Percentiles rank a stretch among this genome's conserved stretches.
These are phyloP conservation scores for Zootoca vivipara DNA, from an alignment of 2,113 vertebrate genomes.

Conservation along the genomic window DNA sequence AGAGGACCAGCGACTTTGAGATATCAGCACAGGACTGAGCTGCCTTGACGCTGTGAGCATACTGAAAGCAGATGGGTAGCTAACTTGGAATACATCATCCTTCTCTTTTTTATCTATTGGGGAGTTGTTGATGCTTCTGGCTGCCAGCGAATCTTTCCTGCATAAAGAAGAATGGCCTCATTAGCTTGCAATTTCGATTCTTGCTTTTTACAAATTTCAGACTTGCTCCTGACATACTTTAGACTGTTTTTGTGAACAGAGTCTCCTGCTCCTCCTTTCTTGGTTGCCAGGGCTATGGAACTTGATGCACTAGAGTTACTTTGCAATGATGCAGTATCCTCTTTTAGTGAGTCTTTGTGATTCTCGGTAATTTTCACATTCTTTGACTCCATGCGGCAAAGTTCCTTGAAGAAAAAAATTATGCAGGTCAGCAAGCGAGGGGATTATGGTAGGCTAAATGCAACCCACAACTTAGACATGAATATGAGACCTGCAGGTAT, in stretches of 20 bases:
- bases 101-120: conserved; percentile 80
- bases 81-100: conserved; percentile 87
- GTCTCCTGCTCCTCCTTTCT: conserved; percentile 74
- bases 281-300: conserved; percentile 50
- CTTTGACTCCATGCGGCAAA: conserved; percentile 81
- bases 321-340: conserved; percentile 72
- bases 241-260: conserved; percentile 70
- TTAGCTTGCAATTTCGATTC: neutral
- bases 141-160: conserved; percentile 79
- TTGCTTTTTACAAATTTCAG: fast-evolving
- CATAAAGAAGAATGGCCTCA: conserved; percentile 11
- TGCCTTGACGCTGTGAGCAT: conserved; percentile 87
- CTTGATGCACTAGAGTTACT: conserved; percentile 55
- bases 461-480: neutral
- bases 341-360: conserved; percentile 71
- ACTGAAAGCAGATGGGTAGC: conserved; percentile 95
- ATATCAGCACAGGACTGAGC: conserved; percentile 83
- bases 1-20: conserved; percentile 90
- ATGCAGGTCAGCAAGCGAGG: too few relatives aligned
- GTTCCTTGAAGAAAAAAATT: conserved; percentile 74
- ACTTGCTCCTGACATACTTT: conserved; percentile 69
- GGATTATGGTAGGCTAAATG: neutral
- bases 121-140: conserved; percentile 77
- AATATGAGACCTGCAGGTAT: neutral
- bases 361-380: conserved; percentile 64